Base-by-base conservation (phyloP, 2,888 invertebrate genomes). In the Polydrusus tereticollis region DNA sequence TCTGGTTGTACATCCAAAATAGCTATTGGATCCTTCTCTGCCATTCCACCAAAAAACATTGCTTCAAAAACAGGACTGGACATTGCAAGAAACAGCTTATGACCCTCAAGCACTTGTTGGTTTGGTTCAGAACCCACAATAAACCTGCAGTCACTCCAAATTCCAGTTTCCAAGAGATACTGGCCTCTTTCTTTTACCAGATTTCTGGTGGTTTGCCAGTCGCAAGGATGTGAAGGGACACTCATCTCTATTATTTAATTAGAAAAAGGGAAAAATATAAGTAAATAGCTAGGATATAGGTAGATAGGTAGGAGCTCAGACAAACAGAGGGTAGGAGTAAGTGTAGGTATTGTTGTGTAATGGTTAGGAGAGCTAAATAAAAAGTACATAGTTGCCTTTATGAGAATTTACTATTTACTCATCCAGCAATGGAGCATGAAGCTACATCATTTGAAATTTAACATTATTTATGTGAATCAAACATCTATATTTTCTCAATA, bases 1-100 rank as follows among this genome's bases (percentile, higher is more conserved):
- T 95, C 94, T 2, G 95, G 94, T 82, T 94, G 94, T 0, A 95
- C 94, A 83, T 95, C 95, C 36, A 92, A 88, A 78, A 95, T 94
- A 0, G 91, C 89, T 78, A 95, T 94, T 0, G 94, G 93, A 76
- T 86, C 87, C 77, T 92, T 92, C 80, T 95, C 94, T 0, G 94
- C 91, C 88, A 95, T 91, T 21, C 93, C 92, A 0, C 95, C 95
- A 81, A 88, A 94, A 81, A 95, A 95, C 95, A 95, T 95, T 0
- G 94, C 92, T 81, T 95, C 94, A 81, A 95, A 95, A 0, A 95
- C 95, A 0, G 95, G 95, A 75, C 94, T 94, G 0, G 94, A 92
- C 94, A 94, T 95, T 0, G 95, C 94, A 65, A 95, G 85, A 72
- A 95, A 89, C 33, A 95, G 85, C 83, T 94, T 94, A 83, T 95